Percentiles rank a stretch among this genome's conserved stretches.
phyloP scores from a whole-genome alignment of 2,888 invertebrate genomes.

The Resseliella maxima region DNA sequence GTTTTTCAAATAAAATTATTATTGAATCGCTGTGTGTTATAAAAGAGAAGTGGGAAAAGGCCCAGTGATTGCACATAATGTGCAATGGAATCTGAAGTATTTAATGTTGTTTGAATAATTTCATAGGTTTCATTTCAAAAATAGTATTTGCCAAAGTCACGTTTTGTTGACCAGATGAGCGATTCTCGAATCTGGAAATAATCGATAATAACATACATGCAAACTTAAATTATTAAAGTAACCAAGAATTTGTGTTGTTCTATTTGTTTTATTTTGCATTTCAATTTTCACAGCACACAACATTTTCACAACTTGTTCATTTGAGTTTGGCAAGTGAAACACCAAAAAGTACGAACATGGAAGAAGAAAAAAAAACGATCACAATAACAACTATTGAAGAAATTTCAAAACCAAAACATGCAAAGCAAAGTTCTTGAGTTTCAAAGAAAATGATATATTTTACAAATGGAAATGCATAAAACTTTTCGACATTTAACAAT shows the following conservation, averaged over 20 bases:
- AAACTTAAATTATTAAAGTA: neutral
- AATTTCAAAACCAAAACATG: neutral
- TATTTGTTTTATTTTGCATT: neutral
- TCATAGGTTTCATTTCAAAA: neutral
- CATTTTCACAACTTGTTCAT: neutral
- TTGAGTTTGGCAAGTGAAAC: neutral
- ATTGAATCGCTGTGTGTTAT: neutral
- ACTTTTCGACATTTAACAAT: neutral
- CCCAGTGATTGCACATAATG: neutral
- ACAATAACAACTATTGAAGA: neutral
- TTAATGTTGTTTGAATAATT: neutral
- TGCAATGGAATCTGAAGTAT: neutral
- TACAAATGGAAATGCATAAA: neutral
- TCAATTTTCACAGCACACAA: neutral
- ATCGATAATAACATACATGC: conserved; percentile 10
- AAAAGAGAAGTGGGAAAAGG: neutral
- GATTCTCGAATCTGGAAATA: neutral
- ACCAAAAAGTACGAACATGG: neutral
- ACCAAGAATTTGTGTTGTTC: neutral
- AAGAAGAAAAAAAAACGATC: neutral
- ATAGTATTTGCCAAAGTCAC: neutral
- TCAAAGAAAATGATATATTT: conserved; percentile 51
- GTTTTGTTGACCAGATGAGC: neutral
- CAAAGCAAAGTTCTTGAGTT: neutral
- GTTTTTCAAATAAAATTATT: neutral